A percentile compares a stretch with the other conserved stretches of the same genome.
Conservation (phyloP, 1,140 invertebrate genomes). For the Polyergus mexicanus region DNA sequence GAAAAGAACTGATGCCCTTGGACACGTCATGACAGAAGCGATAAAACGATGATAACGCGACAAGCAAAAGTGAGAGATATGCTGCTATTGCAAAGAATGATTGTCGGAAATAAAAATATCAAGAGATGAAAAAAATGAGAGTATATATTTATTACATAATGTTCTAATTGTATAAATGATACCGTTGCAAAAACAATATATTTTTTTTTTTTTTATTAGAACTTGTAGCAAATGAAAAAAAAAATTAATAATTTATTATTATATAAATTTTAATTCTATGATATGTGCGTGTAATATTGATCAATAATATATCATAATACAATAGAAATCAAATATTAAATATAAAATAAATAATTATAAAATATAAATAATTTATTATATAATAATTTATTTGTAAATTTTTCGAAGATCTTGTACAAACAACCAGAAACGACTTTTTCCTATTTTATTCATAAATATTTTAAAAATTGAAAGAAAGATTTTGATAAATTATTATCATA, state of each 20-base stretch:
- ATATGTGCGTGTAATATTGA: neutral
- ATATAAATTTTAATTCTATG: neutral
- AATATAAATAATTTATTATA: no score
- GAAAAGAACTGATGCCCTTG: conserved; percentile 3
- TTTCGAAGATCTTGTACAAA: neutral
- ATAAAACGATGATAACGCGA: conserved; percentile 40
- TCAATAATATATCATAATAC: neutral
- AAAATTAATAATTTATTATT: neutral
- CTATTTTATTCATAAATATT: neutral
- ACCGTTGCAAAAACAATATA: neutral
- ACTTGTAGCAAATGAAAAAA: neutral
- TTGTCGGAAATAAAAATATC: neutral
- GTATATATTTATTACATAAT: neutral
- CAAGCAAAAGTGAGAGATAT: neutral
- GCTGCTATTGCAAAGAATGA: neutral
- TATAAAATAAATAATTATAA: no score
- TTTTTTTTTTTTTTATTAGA: conserved; percentile 12
- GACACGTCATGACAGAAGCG: neutral
- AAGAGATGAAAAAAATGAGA: neutral
- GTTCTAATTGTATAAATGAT: neutral
- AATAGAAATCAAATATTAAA: neutral
- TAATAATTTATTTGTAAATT: neutral
- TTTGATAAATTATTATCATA: neutral
- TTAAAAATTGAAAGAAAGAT: neutral
- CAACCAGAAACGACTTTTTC: neutral